Evolutionary conservation across 2,888 invertebrate genomes (phyloP).

Genomic region (Gnatocerus cornutus): DNA sequence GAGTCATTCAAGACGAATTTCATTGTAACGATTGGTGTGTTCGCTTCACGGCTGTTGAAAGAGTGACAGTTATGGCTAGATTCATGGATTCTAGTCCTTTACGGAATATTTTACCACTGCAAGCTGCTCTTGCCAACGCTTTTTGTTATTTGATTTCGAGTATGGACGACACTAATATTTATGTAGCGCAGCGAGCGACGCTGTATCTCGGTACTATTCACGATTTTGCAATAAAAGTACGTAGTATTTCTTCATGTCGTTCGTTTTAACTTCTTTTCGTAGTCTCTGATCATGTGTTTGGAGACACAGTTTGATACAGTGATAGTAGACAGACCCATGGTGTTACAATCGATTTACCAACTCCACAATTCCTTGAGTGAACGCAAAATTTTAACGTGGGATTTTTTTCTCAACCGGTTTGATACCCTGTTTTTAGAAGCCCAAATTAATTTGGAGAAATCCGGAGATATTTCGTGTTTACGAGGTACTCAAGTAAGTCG

Average conservation of each 20-base stretch:
- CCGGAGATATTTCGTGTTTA: slow-evolving; percentile 87
- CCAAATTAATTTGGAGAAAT: slow-evolving; percentile 90
- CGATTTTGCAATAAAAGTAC: slow-evolving; percentile 87
- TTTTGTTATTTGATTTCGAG: slow-evolving; percentile 97
- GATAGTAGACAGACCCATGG: slow-evolving; percentile 96
- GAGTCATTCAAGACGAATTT: slow-evolving; percentile 95
- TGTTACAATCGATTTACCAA: slow-evolving; percentile 95
- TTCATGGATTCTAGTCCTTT: slow-evolving; percentile 95
- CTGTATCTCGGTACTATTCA: slow-evolving; percentile 95
- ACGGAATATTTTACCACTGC: slow-evolving; percentile 86
- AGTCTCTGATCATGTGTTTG: slow-evolving; percentile 93
- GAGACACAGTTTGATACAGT: slow-evolving; percentile 99
- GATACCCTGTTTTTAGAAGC: slow-evolving; percentile 97
- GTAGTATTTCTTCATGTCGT: not conserved
- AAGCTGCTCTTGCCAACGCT: slow-evolving; percentile 95
- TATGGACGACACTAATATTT: slow-evolving; percentile 95
- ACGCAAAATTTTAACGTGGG: slow-evolving; percentile 94
- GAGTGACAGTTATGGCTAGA: slow-evolving; percentile 92
- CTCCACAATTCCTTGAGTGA: slow-evolving; percentile 94
- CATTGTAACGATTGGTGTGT: slow-evolving; percentile 91
- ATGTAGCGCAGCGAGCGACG: slow-evolving; percentile 95
- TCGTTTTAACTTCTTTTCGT: slow-evolving; percentile 46
- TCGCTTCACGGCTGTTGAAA: slow-evolving; percentile 95
- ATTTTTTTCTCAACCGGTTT: slow-evolving; percentile 97
- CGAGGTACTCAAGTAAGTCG: slow-evolving; percentile 78